These are phyloP conservation scores for Sander lucioperca DNA, from an alignment of 2,113 vertebrate genomes.

Conservation along the genomic window DNA sequence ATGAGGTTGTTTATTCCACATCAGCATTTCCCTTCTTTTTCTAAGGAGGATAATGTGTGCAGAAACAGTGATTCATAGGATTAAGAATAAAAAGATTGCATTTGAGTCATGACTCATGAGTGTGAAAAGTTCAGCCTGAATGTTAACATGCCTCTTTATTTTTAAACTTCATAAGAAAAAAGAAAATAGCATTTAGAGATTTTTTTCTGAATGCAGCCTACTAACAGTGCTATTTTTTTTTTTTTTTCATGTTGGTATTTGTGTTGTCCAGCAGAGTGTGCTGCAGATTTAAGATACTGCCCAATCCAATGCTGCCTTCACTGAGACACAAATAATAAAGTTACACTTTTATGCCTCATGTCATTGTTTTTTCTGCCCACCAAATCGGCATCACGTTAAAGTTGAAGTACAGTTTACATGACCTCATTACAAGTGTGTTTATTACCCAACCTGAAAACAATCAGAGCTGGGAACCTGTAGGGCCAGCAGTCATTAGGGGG, in stretches of 20 bases:
- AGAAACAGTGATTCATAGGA: neutral
- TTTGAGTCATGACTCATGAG: neutral
- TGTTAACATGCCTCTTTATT: neutral
- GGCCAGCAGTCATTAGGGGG: constrained; percentile 21
- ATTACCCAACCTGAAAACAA: neutral
- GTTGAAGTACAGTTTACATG: neutral
- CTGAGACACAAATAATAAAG: neutral
- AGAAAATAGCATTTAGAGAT: neutral
- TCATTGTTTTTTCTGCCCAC: neutral
- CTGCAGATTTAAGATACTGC: neutral
- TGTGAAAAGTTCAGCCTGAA: neutral
- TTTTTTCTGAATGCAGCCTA: neutral
- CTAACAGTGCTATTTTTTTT: neutral
- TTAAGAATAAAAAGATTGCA: neutral
- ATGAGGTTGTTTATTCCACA: neutral
- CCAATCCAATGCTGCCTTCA: neutral
- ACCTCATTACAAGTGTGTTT: neutral
- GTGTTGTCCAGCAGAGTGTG: constrained; percentile 8
- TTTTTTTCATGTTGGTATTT: neutral
- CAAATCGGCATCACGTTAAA: neutral
- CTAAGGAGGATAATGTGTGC: neutral
- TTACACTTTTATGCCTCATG: neutral
- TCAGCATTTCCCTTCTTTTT: neutral
- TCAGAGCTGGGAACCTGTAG: neutral
- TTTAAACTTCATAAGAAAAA: too few species aligned